These are phyloP conservation scores for Ginglymostoma cirratum DNA, from an alignment of 2,113 vertebrate genomes.

Conservation along the genomic window DNA sequence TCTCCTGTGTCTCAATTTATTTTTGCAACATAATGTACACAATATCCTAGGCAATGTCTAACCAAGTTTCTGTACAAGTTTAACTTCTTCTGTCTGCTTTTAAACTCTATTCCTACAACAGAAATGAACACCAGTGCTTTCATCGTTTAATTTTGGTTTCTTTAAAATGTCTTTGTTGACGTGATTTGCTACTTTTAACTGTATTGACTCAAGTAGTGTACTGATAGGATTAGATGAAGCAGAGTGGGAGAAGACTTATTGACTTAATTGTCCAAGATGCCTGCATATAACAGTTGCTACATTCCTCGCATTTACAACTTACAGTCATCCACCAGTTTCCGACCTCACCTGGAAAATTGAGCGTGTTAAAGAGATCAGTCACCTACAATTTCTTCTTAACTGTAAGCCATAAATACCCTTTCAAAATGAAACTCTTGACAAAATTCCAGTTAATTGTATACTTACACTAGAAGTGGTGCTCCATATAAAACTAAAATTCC, in stretches of 20 bases:
- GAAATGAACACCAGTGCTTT: background rate
- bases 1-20: background rate
- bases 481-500: conserved; percentile 85
- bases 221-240: too few relatives aligned
- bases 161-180: background rate
- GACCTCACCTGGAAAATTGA: background rate
- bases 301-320: background rate
- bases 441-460: conserved; percentile 41
- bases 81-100: background rate
- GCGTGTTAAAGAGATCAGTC: background rate
- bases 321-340: background rate
- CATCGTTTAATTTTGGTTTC: background rate
- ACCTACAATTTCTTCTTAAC: background rate
- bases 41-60: background rate
- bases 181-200: background rate
- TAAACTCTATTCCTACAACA: background rate
- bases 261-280: background rate
- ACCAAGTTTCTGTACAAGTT: too few relatives aligned
- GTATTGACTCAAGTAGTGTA: background rate
- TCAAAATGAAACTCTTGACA: background rate
- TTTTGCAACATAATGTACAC: background rate
- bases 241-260: too few relatives aligned
- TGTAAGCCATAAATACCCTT: background rate
- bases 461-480: conserved; percentile 91
- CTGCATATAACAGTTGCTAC: background rate